Conservation (phyloP, 2,888 invertebrate genomes). For the Tineola bisselliella region DNA sequence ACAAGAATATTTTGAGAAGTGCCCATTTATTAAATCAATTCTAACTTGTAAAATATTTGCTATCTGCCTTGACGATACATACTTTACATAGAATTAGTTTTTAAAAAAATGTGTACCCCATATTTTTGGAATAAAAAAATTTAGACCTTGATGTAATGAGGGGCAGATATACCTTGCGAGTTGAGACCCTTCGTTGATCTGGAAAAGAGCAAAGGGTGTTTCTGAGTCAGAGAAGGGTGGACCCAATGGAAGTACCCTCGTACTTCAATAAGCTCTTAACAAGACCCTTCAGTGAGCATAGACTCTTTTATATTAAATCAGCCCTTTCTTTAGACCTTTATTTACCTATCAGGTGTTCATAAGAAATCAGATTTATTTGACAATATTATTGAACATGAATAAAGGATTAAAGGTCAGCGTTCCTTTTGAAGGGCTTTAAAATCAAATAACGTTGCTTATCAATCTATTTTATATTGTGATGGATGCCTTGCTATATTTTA, state of each 20-base stretch:
- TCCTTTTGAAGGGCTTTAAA: conserved; percentile 35
- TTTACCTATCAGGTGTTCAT: conserved; percentile 55
- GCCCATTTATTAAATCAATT: no score
- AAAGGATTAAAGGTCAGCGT: conserved; percentile 43
- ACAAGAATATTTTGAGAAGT: no score
- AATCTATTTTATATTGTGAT: not conserved
- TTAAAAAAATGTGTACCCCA: no score
- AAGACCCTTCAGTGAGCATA: conserved; percentile 41
- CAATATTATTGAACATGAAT: conserved; percentile 41
- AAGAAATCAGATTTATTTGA: conserved; percentile 53
- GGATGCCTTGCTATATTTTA: no score
- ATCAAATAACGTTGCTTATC: conserved; percentile 27
- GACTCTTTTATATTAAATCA: conserved; percentile 36
- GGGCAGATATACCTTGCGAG: not conserved
- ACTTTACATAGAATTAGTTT: no score
- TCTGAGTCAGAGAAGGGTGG: conserved; percentile 36
- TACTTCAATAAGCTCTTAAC: conserved; percentile 58
- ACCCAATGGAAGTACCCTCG: conserved; percentile 34
- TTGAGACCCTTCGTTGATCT: conserved; percentile 28
- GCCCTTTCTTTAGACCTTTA: conserved; percentile 27
- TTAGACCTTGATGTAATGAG: not conserved
- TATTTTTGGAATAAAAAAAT: no score
- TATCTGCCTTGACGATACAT: no score
- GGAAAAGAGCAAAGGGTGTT: conserved; percentile 60
- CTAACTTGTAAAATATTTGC: no score